Evolutionary conservation across 2,888 invertebrate species (phyloP).

Genomic region (Meloe dianella): DNA sequence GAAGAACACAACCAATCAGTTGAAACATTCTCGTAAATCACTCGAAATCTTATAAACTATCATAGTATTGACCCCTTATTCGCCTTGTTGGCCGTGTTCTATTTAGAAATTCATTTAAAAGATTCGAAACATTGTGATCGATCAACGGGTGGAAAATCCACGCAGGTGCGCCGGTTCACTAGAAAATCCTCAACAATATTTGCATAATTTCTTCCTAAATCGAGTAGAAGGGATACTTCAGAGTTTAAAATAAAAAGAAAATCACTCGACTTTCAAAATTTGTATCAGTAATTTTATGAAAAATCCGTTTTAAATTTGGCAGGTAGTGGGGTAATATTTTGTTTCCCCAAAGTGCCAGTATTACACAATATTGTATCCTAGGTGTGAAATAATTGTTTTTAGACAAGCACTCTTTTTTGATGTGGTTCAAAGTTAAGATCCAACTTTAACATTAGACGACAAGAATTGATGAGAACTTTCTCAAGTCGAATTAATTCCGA

Average conservation of each 20-base stretch:
- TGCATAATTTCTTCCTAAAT: background rate
- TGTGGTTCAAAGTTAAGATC: no score
- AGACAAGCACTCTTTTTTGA: no score
- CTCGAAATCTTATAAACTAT: no score
- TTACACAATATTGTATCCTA: no score
- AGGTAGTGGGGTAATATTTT: no score
- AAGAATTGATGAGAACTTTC: background rate
- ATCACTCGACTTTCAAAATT: no score
- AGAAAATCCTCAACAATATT: constrained; percentile 27
- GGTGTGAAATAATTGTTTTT: no score
- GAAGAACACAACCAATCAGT: background rate
- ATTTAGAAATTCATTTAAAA: background rate
- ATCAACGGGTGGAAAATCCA: constrained; percentile 36
- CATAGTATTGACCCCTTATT: background rate
- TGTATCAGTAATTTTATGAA: background rate
- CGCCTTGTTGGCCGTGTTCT: background rate
- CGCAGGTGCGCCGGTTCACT: constrained; percentile 38
- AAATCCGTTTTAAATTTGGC: background rate
- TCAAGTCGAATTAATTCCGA: background rate
- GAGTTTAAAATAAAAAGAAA: no score
- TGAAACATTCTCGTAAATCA: background rate
- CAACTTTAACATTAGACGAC: no score
- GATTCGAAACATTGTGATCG: constrained; percentile 33
- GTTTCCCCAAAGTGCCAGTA: no score
- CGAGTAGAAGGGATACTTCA: background rate